These are phyloP conservation scores for Acromyrmex heyeri DNA, from an alignment of 1,140 invertebrate genomes.

Conservation along the genomic window DNA sequence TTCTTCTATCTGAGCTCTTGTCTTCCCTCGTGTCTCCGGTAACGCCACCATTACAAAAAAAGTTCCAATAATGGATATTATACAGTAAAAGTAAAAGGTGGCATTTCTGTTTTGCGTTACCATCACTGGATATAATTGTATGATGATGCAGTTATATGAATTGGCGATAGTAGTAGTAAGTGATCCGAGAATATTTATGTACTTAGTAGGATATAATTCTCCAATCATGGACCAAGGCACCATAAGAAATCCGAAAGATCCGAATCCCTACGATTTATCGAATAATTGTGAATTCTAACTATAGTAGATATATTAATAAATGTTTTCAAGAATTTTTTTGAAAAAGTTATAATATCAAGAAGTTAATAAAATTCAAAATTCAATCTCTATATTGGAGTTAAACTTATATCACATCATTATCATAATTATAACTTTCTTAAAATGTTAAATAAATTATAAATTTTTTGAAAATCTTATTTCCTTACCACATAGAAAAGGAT, in stretches of 20 bases:
- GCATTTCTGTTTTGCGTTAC: conserved; percentile 6
- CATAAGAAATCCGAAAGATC: conserved; percentile 63
- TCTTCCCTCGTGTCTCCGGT: conserved; percentile 66
- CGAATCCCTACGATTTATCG: conserved; percentile 34
- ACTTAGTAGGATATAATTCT: conserved; percentile 71
- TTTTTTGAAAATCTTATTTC: conserved; percentile 7
- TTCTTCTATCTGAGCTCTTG: conserved; percentile 67
- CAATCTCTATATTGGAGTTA: background rate
- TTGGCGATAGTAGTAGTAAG: background rate
- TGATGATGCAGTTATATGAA: conserved; percentile 54
- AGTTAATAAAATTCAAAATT: background rate
- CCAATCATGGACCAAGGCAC: conserved; percentile 68
- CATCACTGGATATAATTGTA: conserved; percentile 71
- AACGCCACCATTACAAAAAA: conserved; percentile 65
- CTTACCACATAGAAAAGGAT: conserved; percentile 66
- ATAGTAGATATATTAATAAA: background rate
- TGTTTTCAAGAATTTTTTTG: background rate
- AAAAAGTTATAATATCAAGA: background rate
- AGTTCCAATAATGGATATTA: conserved; percentile 51
- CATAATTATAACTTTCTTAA: background rate
- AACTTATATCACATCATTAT: background rate
- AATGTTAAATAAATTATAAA: background rate
- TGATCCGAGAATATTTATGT: conserved; percentile 65
- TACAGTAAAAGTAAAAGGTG: conserved; percentile 65
- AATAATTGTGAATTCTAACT: background rate